Evolutionary conservation across 23 tunicate genomes (phyloP), one percentile per base, ranked within the genome.

Genomic region (Ciona savignyi): DNA sequence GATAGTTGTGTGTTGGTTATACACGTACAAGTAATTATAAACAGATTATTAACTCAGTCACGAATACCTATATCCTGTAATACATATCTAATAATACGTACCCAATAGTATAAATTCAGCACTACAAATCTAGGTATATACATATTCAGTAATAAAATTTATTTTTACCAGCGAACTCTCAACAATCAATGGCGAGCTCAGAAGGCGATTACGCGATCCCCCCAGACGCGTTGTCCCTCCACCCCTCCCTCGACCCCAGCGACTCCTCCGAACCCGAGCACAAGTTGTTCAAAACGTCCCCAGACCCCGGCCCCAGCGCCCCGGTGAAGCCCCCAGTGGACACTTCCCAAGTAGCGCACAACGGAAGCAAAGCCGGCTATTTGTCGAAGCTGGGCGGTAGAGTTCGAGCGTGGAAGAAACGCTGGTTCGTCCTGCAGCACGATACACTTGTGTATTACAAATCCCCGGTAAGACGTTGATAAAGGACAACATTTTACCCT

Each of bases 181-280:
- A 81, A 35, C 97, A 90, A 23, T 90, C 97, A 21, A 79, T 90
- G 65, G 73, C 89, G 70, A 83, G 89, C 61, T 79, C 89, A 2
- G 97, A 90, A 65, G 81, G 97, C 51, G 97, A 90, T 70, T 90
- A 90, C 81, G 85, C 97, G 30, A 84, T 90, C 29, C 97, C 97
- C 24, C 97, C 97, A 1, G 97, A 90, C 67, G 97, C 97, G 2
- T 42, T 34, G 27, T 29, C 78, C 60, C 27, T 73, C 30, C 34
- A 63, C 70, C 4, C 34, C 64, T 34, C 71, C 3, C 73, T 67
- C 19, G 64, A 81, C n/a, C 60, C 77, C 2, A 51, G 63, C 34
- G 97, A 90, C 48, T 70, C 77, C 30, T 88, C 81, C 29, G 97
- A 90, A 65, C 97, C 97, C 3, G 97, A 79, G 33, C 82, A 90